Base-by-base conservation (phyloP, 2,113 vertebrate species). In the Xerus inauris region DNA sequence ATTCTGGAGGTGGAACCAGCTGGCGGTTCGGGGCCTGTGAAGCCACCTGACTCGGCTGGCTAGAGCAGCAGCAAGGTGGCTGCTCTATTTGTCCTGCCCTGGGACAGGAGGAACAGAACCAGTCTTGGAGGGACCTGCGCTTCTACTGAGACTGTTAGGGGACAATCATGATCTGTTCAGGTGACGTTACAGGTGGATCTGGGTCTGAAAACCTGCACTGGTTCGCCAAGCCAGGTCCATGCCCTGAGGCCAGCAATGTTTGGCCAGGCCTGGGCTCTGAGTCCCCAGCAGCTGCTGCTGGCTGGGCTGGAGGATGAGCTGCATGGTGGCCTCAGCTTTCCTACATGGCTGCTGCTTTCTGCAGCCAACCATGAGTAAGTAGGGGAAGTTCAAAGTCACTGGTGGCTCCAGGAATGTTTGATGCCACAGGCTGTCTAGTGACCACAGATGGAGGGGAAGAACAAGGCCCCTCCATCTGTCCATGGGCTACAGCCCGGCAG, bases 41-140 rank as follows among this genome's bases (percentile, higher is more conserved):
- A 45, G 71, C 0, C 3, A 38, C 0, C 30, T 11, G 82, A 26
- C 4, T 0, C 0, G 3, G 47, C 10, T 19, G 1, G 8, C 0
- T 0, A 1, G 22, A 72, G 42, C 35, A 24, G 24, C 20, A 7
- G 6, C 1, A 24, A 45, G 28, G 35, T 17, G 9, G 12, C 14
- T 6, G 17, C 72, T 5, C 30, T 65, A 30, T 35, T 47, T 10
- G 0, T 22, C 42, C 90, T 26, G 16, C 47, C 59, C 6, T 40
- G 75, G 30, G 81, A 67, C 0, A 5, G 22, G 30, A 20, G 28
- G 35, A 16, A n/a, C 10, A 5, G 9, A 16, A 8, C 45, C 8
- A n/a, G n/a, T n/a, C n/a, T n/a, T n/a, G 45, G 45, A 47, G 49
- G 49, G 49, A 51, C n/a, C n/a, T n/a, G n/a, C n/a, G n/a, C n/a